phyloP scores from a whole-genome alignment of 2,797 vertebrate genomes.

The Gymnoscopelus microlampas region DNA sequence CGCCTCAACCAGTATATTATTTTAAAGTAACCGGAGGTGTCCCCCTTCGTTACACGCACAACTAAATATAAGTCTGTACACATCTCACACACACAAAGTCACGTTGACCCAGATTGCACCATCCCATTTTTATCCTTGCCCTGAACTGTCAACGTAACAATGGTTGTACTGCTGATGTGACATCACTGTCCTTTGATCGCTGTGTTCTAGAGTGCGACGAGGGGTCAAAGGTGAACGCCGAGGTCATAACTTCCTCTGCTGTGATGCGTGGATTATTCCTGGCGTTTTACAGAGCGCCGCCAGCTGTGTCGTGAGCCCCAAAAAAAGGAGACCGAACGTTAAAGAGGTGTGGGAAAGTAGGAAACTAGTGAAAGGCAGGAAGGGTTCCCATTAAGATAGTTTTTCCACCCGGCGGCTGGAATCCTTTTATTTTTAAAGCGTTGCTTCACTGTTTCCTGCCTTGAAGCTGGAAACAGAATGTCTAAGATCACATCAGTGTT shows the following conservation, averaged over 20 bases:
- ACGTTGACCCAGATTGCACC: neutral
- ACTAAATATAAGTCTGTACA: no score
- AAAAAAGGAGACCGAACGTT: neutral
- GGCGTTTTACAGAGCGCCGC: conserved; percentile 12
- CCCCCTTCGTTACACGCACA: no score
- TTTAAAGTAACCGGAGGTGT: no score
- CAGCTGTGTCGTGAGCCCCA: neutral
- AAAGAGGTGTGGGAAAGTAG: conserved; percentile 64
- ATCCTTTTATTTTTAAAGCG: conserved; percentile 33
- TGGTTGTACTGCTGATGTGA: neutral
- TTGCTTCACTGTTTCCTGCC: conserved; percentile 40
- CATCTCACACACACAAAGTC: neutral
- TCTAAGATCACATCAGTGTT: neutral
- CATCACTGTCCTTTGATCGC: neutral
- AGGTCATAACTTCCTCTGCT: conserved; percentile 36
- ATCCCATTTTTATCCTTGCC: neutral
- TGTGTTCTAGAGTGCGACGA: neutral
- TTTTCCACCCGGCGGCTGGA: conserved; percentile 61
- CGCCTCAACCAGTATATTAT: no score
- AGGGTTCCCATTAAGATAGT: conserved; percentile 56
- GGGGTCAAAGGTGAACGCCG: conserved; percentile 31
- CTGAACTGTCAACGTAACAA: neutral
- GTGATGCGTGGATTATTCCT: conserved; percentile 40
- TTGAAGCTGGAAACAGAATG: conserved; percentile 13
- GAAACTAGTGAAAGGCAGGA: conserved; percentile 69